phyloP scores from a whole-genome alignment of 2,113 vertebrate genomes.

The Sinocyclocheilus anophthalmus region DNA sequence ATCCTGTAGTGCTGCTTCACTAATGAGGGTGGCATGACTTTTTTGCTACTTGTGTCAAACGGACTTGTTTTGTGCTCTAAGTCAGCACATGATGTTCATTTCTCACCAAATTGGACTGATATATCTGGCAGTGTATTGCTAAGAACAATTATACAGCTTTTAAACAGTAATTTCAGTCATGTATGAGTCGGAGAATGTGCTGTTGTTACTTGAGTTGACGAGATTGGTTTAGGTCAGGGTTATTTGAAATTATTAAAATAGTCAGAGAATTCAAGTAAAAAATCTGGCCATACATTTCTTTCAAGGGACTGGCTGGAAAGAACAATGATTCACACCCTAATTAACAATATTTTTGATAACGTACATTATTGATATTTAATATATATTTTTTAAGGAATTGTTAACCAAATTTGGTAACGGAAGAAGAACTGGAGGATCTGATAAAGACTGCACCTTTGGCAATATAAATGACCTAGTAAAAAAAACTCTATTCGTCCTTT shows the following conservation, averaged over 20 bases:
- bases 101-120: not conserved
- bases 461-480: too few relatives aligned
- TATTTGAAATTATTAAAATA: not conserved
- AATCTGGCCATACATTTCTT: not conserved
- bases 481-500: too few relatives aligned
- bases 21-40: slow-evolving; percentile 16
- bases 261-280: not conserved
- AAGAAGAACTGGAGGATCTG: not conserved
- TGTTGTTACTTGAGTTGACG: not conserved
- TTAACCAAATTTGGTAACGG: not conserved
- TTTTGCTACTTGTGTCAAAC: slow-evolving; percentile 5
- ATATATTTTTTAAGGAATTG: not conserved
- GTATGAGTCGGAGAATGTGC: not conserved
- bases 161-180: not conserved
- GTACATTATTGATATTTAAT: not conserved
- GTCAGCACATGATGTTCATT: not conserved
- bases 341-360: not conserved
- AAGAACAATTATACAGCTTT: slow-evolving; percentile 1
- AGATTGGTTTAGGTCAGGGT: too few relatives aligned
- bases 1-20: not conserved
- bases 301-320: not conserved
- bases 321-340: not conserved
- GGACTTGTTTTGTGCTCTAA: not conserved
- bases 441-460: not conserved
- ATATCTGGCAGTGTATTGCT: not conserved